phyloP scores from a whole-genome alignment of 2,888 invertebrate species.

The Panopea generosa region DNA sequence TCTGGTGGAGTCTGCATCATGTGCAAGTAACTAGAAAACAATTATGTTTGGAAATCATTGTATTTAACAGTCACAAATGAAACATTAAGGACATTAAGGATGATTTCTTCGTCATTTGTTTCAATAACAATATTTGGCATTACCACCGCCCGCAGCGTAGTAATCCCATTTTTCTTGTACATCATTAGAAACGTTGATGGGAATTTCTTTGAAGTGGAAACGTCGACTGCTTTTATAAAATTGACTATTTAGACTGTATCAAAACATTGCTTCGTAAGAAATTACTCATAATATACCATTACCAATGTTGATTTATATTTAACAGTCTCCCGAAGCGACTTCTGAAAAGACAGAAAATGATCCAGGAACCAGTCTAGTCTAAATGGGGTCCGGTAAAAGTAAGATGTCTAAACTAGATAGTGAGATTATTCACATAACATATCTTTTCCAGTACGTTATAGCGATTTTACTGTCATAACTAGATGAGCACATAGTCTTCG shows the following conservation, averaged over 20 bases:
- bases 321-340: slow-evolving; percentile 11
- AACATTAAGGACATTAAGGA: slow-evolving; percentile 1
- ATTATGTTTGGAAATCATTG: too few species aligned
- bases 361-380: not conserved
- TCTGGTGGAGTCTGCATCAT: too few species aligned
- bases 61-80: slow-evolving; percentile 20
- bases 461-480: too few species aligned
- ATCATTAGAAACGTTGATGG: slow-evolving; percentile 49
- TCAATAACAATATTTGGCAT: slow-evolving; percentile 40
- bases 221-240: slow-evolving; percentile 39
- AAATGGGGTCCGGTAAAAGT: too few species aligned
- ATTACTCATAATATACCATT: slow-evolving; percentile 49
- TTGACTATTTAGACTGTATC: slow-evolving; percentile 38
- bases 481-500: too few species aligned
- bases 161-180: slow-evolving; percentile 40
- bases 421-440: too few species aligned
- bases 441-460: too few species aligned
- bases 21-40: too few species aligned
- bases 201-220: slow-evolving; percentile 62
- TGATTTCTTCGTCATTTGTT: slow-evolving; percentile 33
- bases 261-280: slow-evolving; percentile 30
- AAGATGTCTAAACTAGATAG: too few species aligned
- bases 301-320: slow-evolving; percentile 35
- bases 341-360: slow-evolving; percentile 21
- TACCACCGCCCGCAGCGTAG: slow-evolving; percentile 28